Base-by-base conservation (phyloP, 1,140 invertebrate species). In the Teleogryllus occipitalis region DNA sequence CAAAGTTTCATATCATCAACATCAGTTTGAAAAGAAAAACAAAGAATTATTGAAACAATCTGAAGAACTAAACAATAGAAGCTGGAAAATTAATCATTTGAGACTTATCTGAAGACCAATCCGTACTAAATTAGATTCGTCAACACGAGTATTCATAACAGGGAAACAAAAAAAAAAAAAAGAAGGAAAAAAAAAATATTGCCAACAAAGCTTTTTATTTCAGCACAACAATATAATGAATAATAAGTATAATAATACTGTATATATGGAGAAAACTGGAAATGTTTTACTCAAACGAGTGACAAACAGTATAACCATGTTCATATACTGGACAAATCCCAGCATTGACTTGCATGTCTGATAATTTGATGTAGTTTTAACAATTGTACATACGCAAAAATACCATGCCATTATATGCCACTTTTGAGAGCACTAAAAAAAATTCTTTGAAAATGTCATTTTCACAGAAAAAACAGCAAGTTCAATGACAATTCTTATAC, bases 121-220 rank as follows among this genome's bases (percentile, higher is more conserved):
- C 27, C 27, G 5, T 39, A 39, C 27, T 5, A 39, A 39, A 39
- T 39, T 39, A 39, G 1, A 39, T 2, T 39, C 5, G 27, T 5
- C 27, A 39, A 5, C 27, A 2, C 5, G 27, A 39, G 27, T 39
- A 2, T 39, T 39, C 27, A 39, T 39, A 39, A 39, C 27, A 39
- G 5, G 27, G 27, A 39, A 65, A 7, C 10, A 65, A 3, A 3
- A 65, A 14, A 65, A 65, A 65, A 14, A 10, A 65, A 65, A 65
- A 65, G 54, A 54, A 15, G 49, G 49, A 7, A 14, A 77, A 77
- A 21, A 77, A n/a, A 77, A 39, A 77, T 54, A 77, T 39, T 80
- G 76, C 79, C 79, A 80, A 80, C 79, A 80, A 78, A 80, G 79
- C 75, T 72, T 79, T 80, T 80, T 80, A 80, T 80, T 80, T 72